Evolutionary conservation across 2,113 vertebrate genomes (phyloP).

Genomic region (Neoarius graeffei): DNA sequence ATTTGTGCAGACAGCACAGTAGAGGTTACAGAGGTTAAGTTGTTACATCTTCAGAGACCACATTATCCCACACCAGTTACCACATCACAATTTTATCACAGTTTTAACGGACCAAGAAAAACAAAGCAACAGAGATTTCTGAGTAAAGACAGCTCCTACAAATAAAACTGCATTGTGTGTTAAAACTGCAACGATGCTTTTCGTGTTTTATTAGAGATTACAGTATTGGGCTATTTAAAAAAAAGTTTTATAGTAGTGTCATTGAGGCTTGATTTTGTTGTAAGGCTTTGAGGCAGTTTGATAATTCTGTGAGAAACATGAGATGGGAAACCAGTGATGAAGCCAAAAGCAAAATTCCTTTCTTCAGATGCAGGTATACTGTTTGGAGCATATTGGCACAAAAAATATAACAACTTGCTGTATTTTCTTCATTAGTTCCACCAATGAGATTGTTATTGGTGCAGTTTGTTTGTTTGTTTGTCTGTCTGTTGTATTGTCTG

Average conservation of each 20-base stretch:
- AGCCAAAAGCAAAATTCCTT: conserved; percentile 9
- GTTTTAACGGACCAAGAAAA: conserved; percentile 2
- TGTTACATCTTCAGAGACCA: conserved; percentile 69
- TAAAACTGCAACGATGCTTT: background rate
- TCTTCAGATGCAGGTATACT: background rate
- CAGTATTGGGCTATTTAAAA: background rate
- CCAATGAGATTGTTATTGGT: too few species aligned
- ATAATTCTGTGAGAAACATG: background rate
- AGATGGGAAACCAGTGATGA: background rate
- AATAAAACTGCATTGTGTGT: background rate
- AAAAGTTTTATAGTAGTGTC: background rate
- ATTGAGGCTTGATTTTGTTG: background rate
- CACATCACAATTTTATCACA: conserved; percentile 28
- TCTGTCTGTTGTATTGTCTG: too few species aligned
- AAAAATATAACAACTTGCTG: background rate
- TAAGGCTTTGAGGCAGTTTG: background rate
- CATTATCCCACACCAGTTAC: conserved; percentile 59
- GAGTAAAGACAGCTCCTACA: background rate
- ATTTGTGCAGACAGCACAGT: conserved; percentile 73
- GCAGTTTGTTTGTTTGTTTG: background rate
- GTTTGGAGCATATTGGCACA: background rate
- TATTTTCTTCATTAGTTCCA: background rate
- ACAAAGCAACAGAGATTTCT: background rate
- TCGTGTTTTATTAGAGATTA: background rate
- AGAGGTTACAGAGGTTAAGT: conserved; percentile 72